These are phyloP conservation scores for Argyresthia albistria DNA, from an alignment of 2,888 invertebrate species.

Conservation along the genomic window DNA sequence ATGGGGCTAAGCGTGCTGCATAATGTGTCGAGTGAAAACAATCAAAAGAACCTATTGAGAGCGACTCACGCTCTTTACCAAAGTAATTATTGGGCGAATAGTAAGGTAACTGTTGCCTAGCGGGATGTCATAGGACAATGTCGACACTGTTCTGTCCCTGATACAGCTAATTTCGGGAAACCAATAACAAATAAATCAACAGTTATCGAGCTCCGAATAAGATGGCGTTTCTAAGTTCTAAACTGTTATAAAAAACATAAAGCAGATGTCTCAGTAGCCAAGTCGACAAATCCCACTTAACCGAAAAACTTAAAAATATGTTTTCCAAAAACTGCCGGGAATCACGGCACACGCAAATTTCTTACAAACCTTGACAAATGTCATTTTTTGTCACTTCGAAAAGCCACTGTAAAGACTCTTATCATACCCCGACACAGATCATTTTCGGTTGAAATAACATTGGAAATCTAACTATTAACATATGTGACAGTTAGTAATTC, in stretches of 20 bases:
- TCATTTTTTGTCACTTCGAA: no score
- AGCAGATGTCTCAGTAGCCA: no score
- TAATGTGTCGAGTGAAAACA: constrained; percentile 35
- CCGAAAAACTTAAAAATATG: no score
- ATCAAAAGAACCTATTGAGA: constrained; percentile 24
- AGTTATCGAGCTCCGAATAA: no score
- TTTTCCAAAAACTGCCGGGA: no score
- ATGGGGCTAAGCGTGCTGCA: constrained; percentile 54
- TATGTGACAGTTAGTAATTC: constrained; percentile 44
- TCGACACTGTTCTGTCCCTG: constrained; percentile 17
- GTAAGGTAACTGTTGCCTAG: constrained; percentile 54
- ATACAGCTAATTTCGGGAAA: constrained; percentile 18
- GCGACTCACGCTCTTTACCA: constrained; percentile 47
- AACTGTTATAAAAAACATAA: no score
- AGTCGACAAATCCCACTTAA: no score
- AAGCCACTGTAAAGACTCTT: no score
- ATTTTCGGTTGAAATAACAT: not conserved
- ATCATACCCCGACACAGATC: not conserved
- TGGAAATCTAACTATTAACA: constrained; percentile 20
- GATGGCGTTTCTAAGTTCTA: no score
- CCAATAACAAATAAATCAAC: not conserved
- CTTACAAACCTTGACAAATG: no score
- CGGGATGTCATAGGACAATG: constrained; percentile 43
- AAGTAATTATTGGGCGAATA: constrained; percentile 55
- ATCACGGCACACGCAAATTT: no score